Percentiles rank a stretch among this genome's conserved stretches.
Evolutionary conservation across 2,113 vertebrate genomes (phyloP).

Genomic region (Myocastor coypus): DNA sequence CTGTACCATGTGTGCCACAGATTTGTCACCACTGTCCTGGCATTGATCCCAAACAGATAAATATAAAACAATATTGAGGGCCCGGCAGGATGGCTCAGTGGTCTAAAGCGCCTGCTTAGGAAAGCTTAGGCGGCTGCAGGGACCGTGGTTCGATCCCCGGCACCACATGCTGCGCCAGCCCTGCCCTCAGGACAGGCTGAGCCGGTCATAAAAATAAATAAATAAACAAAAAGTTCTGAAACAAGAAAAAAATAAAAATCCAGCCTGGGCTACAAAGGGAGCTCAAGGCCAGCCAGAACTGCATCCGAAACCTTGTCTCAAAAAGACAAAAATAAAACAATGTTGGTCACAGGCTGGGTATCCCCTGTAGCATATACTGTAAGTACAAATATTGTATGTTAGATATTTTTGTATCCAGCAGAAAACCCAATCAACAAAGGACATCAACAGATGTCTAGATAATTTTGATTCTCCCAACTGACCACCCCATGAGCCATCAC

Average conservation of each 20-base stretch:
- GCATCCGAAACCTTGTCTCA: not conserved
- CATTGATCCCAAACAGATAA: fast-evolving
- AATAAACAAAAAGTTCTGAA: too few relatives aligned
- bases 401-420: not conserved
- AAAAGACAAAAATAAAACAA: not conserved
- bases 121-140: too few relatives aligned
- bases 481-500: not conserved
- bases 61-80: not conserved
- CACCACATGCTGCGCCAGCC: too few relatives aligned
- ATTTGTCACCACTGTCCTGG: not conserved
- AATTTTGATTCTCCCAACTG: constrained; percentile 2
- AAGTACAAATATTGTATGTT: not conserved
- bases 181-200: too few relatives aligned
- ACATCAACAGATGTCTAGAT: not conserved
- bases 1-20: not conserved
- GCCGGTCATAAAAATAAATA: too few relatives aligned
- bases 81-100: too few relatives aligned
- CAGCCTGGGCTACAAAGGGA: too few relatives aligned
- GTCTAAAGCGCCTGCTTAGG: too few relatives aligned
- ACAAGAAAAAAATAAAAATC: too few relatives aligned
- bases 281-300: too few relatives aligned
- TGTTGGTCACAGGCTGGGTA: not conserved
- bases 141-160: too few relatives aligned
- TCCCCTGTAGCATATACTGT: not conserved
- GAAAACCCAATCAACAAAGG: not conserved